phyloP scores from a whole-genome alignment of 2,113 vertebrate species.

The Trinectes maculatus region DNA sequence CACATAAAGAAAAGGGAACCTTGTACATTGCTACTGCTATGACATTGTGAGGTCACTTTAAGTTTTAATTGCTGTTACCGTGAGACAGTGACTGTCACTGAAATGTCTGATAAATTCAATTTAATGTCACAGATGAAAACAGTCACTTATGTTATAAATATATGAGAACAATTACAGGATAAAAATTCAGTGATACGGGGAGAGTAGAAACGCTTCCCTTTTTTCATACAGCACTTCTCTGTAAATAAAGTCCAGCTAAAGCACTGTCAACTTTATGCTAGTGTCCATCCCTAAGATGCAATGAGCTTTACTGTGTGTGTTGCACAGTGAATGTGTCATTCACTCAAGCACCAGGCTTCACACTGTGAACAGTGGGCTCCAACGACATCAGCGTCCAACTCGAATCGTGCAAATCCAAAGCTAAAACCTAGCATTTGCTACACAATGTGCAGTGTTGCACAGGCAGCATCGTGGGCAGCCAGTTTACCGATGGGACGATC shows the following conservation, averaged over 20 bases:
- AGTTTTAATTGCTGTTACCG: neutral
- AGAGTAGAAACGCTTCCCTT: too few relatives aligned
- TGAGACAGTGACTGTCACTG: too few relatives aligned
- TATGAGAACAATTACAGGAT: too few relatives aligned
- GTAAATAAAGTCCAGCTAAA: neutral
- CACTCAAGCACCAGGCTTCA: neutral
- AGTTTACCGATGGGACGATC: neutral
- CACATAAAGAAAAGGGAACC: neutral
- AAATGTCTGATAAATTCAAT: neutral
- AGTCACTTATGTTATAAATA: neutral
- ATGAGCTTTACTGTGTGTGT: neutral
- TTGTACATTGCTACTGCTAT: too few relatives aligned
- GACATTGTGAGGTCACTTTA: neutral
- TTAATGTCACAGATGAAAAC: neutral
- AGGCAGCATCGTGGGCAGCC: fast-evolving
- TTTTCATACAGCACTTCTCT: neutral
- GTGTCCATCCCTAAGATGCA: neutral
- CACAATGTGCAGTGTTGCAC: too few relatives aligned
- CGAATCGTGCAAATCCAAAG: neutral
- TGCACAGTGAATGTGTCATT: neutral
- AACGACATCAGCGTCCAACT: neutral
- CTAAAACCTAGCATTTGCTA: too few relatives aligned
- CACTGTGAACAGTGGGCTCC: neutral
- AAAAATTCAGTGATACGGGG: neutral
- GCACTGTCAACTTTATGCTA: neutral